These are phyloP conservation scores for Scaptodrosophila lebanonensis DNA, from an alignment of 1,140 invertebrate species.

Conservation along the genomic window DNA sequence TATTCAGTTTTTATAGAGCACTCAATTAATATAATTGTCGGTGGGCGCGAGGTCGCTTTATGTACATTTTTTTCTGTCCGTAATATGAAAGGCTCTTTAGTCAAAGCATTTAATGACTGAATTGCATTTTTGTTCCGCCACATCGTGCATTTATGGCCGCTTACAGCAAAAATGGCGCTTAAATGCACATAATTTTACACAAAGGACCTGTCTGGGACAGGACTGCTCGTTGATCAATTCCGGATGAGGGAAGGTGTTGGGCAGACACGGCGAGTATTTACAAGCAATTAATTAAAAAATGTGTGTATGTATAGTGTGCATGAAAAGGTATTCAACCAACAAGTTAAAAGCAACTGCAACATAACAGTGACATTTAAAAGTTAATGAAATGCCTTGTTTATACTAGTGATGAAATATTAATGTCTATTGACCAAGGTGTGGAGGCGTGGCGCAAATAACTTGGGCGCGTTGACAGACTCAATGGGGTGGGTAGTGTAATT, in stretches of 20 bases:
- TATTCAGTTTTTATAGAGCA: slow-evolving; percentile 18
- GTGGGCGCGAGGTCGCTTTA: not conserved
- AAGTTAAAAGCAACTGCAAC: not conserved
- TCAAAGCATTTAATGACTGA: slow-evolving; percentile 54
- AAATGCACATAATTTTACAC: slow-evolving; percentile 32
- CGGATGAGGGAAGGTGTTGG: no score
- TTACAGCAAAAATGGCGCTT: slow-evolving; percentile 33
- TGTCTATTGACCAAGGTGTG: not conserved
- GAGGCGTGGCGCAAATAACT: slow-evolving; percentile 21
- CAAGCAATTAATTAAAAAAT: slow-evolving; percentile 36
- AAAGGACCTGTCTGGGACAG: not conserved
- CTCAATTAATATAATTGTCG: slow-evolving; percentile 46
- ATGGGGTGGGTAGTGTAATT: not conserved
- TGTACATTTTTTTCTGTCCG: slow-evolving; percentile 23
- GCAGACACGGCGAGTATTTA: slow-evolving; percentile 18
- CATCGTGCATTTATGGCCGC: slow-evolving; percentile 28
- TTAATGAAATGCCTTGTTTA: slow-evolving; percentile 29
- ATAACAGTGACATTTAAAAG: slow-evolving; percentile 6
- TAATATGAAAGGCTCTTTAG: slow-evolving; percentile 8
- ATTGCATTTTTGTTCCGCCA: slow-evolving; percentile 25
- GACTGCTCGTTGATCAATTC: no score
- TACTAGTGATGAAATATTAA: slow-evolving; percentile 21
- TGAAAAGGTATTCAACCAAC: not conserved
- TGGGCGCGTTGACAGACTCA: slow-evolving; percentile 9
- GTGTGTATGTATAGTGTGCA: slow-evolving; percentile 15